Conservation (phyloP, 2,888 invertebrate species). For the Drosophila peninsularis region DNA sequence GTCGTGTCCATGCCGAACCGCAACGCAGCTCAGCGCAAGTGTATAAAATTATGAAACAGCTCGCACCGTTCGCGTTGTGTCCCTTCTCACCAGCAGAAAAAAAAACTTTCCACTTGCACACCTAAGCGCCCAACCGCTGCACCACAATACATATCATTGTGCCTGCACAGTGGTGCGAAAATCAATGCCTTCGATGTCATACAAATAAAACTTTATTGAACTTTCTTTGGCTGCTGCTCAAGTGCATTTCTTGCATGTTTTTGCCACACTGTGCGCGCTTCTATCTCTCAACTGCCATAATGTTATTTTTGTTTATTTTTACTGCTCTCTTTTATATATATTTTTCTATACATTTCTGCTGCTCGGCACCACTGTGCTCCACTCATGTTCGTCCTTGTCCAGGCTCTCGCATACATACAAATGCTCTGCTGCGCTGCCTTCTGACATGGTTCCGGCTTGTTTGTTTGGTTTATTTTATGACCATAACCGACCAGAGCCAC, state of each 20-base stretch:
- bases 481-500: slow-evolving; percentile 74
- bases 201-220: no score
- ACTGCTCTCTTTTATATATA: not conserved
- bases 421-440: slow-evolving; percentile 55
- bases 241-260: no score
- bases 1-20: slow-evolving; percentile 72
- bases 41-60: slow-evolving; percentile 81
- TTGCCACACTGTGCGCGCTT: not conserved
- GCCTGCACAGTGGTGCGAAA: slow-evolving; percentile 25
- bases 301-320: not conserved
- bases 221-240: no score
- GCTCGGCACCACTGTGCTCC: slow-evolving; percentile 38
- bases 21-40: slow-evolving; percentile 73
- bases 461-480: slow-evolving; percentile 83
- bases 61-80: slow-evolving; percentile 62
- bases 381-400: slow-evolving; percentile 49
- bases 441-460: slow-evolving; percentile 82
- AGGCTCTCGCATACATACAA: slow-evolving; percentile 21
- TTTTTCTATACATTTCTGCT: not conserved
- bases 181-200: no score
- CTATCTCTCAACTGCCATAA: not conserved
- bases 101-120: slow-evolving; percentile 13
- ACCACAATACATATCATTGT: slow-evolving; percentile 18
- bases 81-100: slow-evolving; percentile 24
- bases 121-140: slow-evolving; percentile 7